Percentiles rank a stretch among this genome's conserved stretches.
Evolutionary conservation across 2,113 vertebrate genomes (phyloP).

Genomic region (Ophthalmolycus amberensis): DNA sequence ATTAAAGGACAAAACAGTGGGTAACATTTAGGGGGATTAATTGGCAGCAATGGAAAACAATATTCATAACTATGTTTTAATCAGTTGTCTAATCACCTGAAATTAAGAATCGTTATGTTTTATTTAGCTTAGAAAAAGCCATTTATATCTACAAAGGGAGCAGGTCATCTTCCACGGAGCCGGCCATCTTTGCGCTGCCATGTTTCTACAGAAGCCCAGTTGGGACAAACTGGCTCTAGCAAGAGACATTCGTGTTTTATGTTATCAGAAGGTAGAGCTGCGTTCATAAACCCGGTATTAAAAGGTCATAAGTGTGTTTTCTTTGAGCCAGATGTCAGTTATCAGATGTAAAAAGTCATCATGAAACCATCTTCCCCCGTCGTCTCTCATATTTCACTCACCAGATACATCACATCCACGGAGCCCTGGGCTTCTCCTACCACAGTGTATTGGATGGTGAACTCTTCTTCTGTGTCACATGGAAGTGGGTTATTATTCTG

Average conservation of each 20-base stretch:
- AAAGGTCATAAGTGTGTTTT: not conserved
- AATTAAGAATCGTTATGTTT: no score
- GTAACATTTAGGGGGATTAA: not conserved
- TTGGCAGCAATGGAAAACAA: no score
- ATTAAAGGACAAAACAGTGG: no score
- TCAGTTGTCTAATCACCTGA: no score
- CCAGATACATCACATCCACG: constrained; percentile 75
- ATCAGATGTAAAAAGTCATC: not conserved
- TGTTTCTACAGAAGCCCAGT: not conserved
- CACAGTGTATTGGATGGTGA: constrained; percentile 70
- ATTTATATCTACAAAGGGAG: not conserved
- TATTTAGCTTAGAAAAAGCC: not conserved
- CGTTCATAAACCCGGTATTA: no score
- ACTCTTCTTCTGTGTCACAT: constrained; percentile 54
- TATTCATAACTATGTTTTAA: no score
- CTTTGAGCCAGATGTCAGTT: not conserved
- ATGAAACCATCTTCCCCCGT: not conserved
- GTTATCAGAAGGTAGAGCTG: not conserved
- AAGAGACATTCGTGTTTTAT: no score
- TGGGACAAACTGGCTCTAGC: no score
- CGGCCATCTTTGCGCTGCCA: not conserved
- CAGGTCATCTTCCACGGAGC: not conserved
- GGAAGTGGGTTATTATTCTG: constrained; percentile 30
- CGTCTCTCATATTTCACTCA: constrained; percentile 53
- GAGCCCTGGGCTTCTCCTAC: constrained; percentile 62